Base-by-base conservation (phyloP, 2,113 vertebrate species). In the Petromus typicus region DNA sequence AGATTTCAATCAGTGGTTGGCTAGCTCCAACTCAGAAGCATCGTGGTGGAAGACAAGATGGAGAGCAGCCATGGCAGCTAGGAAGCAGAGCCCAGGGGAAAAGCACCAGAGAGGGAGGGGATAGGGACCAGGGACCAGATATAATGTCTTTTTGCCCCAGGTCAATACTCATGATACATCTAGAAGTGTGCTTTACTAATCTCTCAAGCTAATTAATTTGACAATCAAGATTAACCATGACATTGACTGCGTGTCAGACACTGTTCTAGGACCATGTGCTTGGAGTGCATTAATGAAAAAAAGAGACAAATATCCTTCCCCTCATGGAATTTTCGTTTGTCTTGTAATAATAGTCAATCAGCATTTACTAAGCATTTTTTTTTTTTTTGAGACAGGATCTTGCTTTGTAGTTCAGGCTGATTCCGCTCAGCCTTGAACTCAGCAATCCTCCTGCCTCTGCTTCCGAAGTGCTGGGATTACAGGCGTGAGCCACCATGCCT, bases 291-390 rank as follows among this genome's bases (percentile, higher is more conserved):
- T 43, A 80, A 4, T 86, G 57, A 88, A 63, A 92, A 87, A 90
- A 80, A 86, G 37, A 86, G 61, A 73, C 45, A 86, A 34, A 78
- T 40, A 69, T 61, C 23, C 71, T 93, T 94, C 43, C 7, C 25
- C 51, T 96, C n/a, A 83, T 40, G 80, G 43, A 89, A 63, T 34
- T 80, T 91, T 37, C 43, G 59, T 75, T 86, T 86, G n/a, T 95
- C 18, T 71, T 83, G 30, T 40, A 86, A 8, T 69, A 79, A 82
- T 34, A 78, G 43, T 83, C 92, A n/a, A 69, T 92, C 51, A 85
- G 37, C 5, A 63, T 81, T 87, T 94, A 59, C 32, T 82, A 85
- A 94, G 32, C 34, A 93, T 75, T 93, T 83, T 93, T 66, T 51
- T 51, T 51, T 51, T 51, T 51, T 51, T 51, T 51, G 48, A 51